Percentiles rank a stretch among this genome's conserved stretches.
Evolutionary conservation across 2,888 invertebrate genomes (phyloP).

Genomic region (Trilocha varians): DNA sequence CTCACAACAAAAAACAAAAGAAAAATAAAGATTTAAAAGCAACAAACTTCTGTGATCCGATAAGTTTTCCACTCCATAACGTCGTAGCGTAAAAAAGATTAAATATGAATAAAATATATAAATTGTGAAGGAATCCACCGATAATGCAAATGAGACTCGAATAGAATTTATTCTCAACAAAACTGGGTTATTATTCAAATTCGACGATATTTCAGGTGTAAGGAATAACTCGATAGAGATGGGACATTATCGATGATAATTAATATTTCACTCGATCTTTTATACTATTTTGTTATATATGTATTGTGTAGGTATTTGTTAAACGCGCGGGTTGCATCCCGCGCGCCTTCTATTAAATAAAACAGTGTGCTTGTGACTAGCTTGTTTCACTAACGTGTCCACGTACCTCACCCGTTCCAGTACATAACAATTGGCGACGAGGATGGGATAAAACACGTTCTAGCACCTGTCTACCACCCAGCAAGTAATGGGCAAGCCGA

Average conservation of each 20-base stretch:
- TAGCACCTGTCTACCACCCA: no score
- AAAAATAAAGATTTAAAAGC: not conserved
- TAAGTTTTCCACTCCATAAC: not conserved
- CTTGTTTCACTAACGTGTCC: no score
- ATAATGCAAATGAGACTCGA: slow-evolving; percentile 1
- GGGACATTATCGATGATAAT: not conserved
- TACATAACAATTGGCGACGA: no score
- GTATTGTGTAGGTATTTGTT: no score
- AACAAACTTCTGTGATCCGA: not conserved
- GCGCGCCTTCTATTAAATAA: no score
- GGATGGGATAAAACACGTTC: no score
- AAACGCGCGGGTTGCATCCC: no score
- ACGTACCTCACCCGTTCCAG: no score
- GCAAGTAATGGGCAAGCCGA: no score
- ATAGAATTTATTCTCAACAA: slow-evolving; percentile 4
- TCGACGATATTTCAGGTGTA: slow-evolving; percentile 4
- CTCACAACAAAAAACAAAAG: not conserved
- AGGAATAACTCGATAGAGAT: not conserved
- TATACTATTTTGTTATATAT: no score
- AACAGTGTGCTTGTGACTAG: no score
- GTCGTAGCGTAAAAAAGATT: not conserved
- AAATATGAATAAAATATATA: not conserved
- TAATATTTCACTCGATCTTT: no score
- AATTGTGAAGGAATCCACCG: not conserved
- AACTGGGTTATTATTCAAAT: slow-evolving; percentile 6